Evolutionary conservation across 1,140 invertebrate genomes (phyloP).

Genomic region (Gryon sp.): DNA sequence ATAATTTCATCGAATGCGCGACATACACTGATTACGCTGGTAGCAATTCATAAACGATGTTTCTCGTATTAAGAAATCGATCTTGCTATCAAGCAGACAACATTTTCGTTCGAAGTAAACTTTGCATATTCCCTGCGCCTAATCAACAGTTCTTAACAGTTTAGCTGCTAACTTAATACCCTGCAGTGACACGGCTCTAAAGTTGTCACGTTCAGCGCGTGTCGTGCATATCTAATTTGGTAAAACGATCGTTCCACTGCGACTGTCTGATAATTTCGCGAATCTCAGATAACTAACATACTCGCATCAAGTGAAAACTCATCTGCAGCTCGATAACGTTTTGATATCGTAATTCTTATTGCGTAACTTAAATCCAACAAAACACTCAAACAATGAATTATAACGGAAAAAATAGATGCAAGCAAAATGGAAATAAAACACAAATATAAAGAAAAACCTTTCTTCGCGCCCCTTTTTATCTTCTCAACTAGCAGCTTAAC

Average conservation of each 20-base stretch:
- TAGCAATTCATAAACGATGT: too few relatives aligned
- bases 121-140: conserved; percentile 30
- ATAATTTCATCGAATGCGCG: too few relatives aligned
- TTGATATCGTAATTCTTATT: conserved; percentile 11
- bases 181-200: conserved; percentile 35
- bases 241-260: conserved; percentile 38
- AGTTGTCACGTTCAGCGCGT: conserved; percentile 37
- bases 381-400: neutral
- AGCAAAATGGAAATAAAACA: too few relatives aligned
- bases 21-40: too few relatives aligned
- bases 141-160: conserved; percentile 59
- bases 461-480: conserved; percentile 25
- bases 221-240: conserved; percentile 49
- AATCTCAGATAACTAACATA: conserved; percentile 20
- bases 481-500: conserved; percentile 6
- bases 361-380: neutral
- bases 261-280: conserved; percentile 34
- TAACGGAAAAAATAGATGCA: neutral
- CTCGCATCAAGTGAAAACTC: conserved; percentile 9
- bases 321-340: conserved; percentile 7
- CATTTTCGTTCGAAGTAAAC: conserved; percentile 19
- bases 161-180: conserved; percentile 46
- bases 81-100: neutral
- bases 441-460: conserved; percentile 3
- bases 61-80: too few relatives aligned